phyloP scores from a whole-genome alignment of 1,140 invertebrate species.

The Akabosia matsudoensis region DNA sequence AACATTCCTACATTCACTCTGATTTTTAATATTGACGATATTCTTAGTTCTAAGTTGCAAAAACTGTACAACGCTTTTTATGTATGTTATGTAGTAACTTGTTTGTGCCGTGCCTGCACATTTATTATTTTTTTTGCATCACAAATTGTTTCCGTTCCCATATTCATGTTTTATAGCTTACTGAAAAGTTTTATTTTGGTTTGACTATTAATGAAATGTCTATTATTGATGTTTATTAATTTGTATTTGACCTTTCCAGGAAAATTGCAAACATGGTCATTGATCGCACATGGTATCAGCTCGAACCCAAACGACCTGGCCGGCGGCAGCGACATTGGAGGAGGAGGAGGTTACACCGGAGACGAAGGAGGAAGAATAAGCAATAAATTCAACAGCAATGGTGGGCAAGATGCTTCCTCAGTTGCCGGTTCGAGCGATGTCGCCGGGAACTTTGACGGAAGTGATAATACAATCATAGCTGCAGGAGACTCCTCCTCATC shows the following conservation, averaged over 20 bases:
- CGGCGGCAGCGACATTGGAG: conserved; percentile 12
- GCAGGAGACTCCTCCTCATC: conserved; percentile 26
- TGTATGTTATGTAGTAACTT: too few relatives aligned
- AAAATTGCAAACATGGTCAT: conserved; percentile 43
- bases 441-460: conserved; percentile 43
- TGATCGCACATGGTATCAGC: conserved; percentile 42
- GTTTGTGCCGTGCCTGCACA: too few relatives aligned
- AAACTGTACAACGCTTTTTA: too few relatives aligned
- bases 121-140: too few relatives aligned
- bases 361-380: not conserved
- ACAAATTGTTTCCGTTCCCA: too few relatives aligned
- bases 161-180: too few relatives aligned
- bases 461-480: conserved; percentile 41
- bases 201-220: not conserved
- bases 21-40: too few relatives aligned
- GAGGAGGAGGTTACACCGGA: conserved; percentile 4
- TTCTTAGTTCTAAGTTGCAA: too few relatives aligned
- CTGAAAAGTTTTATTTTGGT: too few relatives aligned
- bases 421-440: not conserved
- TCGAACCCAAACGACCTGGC: conserved; percentile 37
- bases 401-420: not conserved
- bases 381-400: not conserved
- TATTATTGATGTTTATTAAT: not conserved
- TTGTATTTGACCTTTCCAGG: conserved; percentile 31
- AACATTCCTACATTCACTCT: too few relatives aligned